Base-by-base conservation (phyloP, 2,888 invertebrate species). In the Limnephilus marmoratus region DNA sequence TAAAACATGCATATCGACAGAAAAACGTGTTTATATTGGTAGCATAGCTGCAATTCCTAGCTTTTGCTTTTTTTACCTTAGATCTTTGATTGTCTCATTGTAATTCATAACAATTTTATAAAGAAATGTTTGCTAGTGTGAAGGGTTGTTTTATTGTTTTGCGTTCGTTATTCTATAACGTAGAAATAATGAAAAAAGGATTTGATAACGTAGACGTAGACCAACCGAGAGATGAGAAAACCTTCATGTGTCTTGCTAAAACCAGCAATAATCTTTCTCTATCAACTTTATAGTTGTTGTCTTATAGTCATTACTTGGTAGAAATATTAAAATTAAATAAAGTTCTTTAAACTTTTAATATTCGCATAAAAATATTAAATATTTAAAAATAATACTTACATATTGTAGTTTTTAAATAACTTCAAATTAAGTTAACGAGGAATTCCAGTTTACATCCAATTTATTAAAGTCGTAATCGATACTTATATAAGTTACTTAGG, bases 241-340 rank as follows among this genome's bases (percentile, higher is more conserved):
- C 91, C 91, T 91, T 83, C 90, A 85, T 81, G 93, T 93, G 93
- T 93, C 93, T 93, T 93, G 91, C 88, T 87, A 91, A 11, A 91
- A 91, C 86, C 91, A 93, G 93, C 93, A 93, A 93, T 93, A 93
- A 93, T 91, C 80, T 85, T 49, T 91, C 90, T 85, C 86, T 45
- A 91, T 88, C 87, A 86, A 86, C 81, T 88, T 90, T 87, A 81
- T 68, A 82, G 87, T 85, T 29, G 90, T 92, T 68, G 89, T 89
- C 29, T 49, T 89, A 68, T 41, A 68, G 49, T 49, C 9, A 53
- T 31, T 37, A 37, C 15, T 86, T 68, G 85, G 34, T 15, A n/a
- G 85, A 29, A 85, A 4, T 53, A 49, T 85, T 90, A 53, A 49
- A 85, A n/a, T 49, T 45, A 18, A 68, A 85, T 29, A 82, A 49